phyloP scores from a whole-genome alignment of 2,113 vertebrate species.

The rabbit (Oryctolagus cuniculus) region DNA sequence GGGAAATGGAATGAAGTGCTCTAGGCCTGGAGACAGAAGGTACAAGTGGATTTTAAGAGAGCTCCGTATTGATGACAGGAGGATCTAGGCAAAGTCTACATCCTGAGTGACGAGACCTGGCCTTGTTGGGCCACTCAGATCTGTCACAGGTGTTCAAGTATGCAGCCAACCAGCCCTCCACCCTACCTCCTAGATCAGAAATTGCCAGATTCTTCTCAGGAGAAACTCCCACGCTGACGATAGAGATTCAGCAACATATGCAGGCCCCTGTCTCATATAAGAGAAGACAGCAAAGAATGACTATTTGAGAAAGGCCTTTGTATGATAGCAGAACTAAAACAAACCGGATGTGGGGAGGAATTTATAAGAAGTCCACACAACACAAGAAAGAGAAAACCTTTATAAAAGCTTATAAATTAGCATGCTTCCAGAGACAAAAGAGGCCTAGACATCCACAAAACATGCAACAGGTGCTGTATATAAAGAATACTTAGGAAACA shows the following conservation, averaged over 20 bases:
- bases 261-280: not conserved
- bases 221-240: not conserved
- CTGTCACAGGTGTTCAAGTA: not conserved
- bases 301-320: slow-evolving; percentile 22
- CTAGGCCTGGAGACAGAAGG: not conserved
- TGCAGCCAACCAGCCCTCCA: not conserved
- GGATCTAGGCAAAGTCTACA: not conserved
- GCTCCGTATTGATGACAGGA: not conserved
- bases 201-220: not conserved
- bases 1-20: not conserved
- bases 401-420: not conserved
- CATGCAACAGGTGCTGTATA: not conserved
- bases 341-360: not conserved
- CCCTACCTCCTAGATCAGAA: not conserved
- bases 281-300: slow-evolving; percentile 13
- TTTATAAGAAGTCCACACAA: not conserved
- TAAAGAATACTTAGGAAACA: not conserved
- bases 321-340: slow-evolving; percentile 27
- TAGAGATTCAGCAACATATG: not conserved
- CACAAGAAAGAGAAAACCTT: not conserved
- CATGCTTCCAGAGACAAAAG: not conserved
- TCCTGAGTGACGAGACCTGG: not conserved
- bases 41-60: not conserved
- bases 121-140: not conserved
- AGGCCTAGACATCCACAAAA: not conserved